phyloP scores from a whole-genome alignment of 2,113 vertebrate species.

The Actenoides hombroni region DNA sequence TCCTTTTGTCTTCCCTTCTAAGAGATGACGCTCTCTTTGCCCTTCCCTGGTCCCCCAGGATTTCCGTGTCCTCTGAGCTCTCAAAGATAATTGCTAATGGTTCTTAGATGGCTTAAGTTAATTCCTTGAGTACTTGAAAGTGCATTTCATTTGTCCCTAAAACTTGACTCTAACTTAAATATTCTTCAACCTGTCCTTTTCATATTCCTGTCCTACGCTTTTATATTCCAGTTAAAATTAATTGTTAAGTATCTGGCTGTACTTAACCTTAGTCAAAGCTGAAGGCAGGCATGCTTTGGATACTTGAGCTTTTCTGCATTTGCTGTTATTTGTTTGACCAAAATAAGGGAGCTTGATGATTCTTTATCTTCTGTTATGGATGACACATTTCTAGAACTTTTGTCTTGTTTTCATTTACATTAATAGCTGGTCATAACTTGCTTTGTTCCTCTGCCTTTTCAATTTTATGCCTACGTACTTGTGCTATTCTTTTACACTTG shows the following conservation, averaged over 20 bases:
- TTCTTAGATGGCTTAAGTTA: conserved; percentile 20
- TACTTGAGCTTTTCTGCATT: neutral
- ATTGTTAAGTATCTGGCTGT: conserved; percentile 4
- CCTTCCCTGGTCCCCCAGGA: neutral
- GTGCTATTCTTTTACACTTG: neutral
- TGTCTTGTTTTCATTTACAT: neutral
- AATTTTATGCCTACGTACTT: neutral
- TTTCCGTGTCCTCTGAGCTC: neutral
- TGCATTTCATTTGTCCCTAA: conserved; percentile 1
- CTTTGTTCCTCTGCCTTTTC: neutral
- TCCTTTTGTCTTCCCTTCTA: neutral
- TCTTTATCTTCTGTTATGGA: neutral
- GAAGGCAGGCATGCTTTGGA: neutral
- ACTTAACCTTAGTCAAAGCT: neutral
- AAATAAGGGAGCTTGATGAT: neutral
- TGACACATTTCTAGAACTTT: neutral
- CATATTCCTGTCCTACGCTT: neutral
- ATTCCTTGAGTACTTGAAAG: conserved; percentile 48
- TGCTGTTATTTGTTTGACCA: neutral
- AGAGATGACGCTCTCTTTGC: neutral
- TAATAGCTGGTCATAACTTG: neutral
- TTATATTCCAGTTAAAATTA: neutral
- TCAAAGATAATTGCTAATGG: conserved; percentile 40
- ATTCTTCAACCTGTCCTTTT: conserved; percentile 14
- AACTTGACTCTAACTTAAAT: neutral